Evolutionary conservation across 2,797 vertebrate species (phyloP), one percentile per base, ranked within the genome.

Genomic region (Clarias platycephalus): DNA sequence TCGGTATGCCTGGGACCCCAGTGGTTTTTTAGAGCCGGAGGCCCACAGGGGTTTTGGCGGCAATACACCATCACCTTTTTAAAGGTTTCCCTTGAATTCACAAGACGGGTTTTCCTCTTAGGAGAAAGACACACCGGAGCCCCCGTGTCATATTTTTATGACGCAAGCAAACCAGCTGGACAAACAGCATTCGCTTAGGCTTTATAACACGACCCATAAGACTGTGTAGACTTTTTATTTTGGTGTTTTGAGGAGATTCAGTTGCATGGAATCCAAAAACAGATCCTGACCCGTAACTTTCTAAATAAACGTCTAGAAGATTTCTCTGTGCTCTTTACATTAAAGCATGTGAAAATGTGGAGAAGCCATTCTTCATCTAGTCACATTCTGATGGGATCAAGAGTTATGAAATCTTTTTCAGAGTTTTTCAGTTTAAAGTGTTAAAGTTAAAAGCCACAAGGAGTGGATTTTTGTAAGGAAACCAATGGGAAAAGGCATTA

Each of bases 151-250:
- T 85, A 77, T 85, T 89, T 37, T 87, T 89, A 88, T 92, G 91
- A 93, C 90, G 89, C 85, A 89, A 18, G 16, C 83, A 79, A 76
- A 86, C 87, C 93, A 94, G 92, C 93, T 95, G 92, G 90, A 88
- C 91, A 94, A 94, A 94, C 90, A 93, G 24, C 71, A 26, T 67
- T 66, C 31, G 28, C 22, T 28, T 62, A 31, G 13, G 49, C 80
- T 80, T 79, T 53, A 84, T 82, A 86, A 88, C 6, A 40, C 37
- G 37, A 40, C 75, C 44, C 37, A 53, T 74, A 81, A 44, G 55
- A 63, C 83, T 89, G 81, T 86, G 66, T 84, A 63, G 75, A 71
- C 60, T 84, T 85, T 88, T 83, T 88, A 88, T 91, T 83, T 75
- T 76, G 58, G 22, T 49, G 49, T 49, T 79, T 71, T 87, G 58